Evolutionary conservation across 2,888 invertebrate species (phyloP).

Genomic region (Muschampia plurimacula): DNA sequence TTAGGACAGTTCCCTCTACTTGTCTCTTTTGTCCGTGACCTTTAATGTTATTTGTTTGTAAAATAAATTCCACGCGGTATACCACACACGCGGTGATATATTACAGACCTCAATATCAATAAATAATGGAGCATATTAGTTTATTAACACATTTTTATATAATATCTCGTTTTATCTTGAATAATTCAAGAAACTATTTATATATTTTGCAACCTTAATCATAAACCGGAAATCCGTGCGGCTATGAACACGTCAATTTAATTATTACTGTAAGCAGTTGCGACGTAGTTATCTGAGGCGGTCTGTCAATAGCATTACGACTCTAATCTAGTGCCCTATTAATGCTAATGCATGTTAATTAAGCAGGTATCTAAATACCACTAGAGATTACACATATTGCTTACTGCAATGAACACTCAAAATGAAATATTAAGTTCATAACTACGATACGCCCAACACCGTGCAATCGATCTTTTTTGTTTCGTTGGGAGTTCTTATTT

Average conservation of each 20-base stretch:
- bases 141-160: not conserved
- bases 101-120: not conserved
- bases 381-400: conserved; percentile 22
- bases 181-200: not conserved
- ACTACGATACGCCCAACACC: not conserved
- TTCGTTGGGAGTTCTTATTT: not conserved
- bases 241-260: conserved; percentile 15
- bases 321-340: conserved; percentile 31
- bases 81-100: too few relatives aligned
- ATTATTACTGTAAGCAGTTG: conserved; percentile 8
- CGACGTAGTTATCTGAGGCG: conserved; percentile 8
- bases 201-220: not conserved
- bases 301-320: conserved; percentile 34
- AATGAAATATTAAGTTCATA: conserved; percentile 5
- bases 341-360: conserved; percentile 37
- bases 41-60: not conserved
- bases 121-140: not conserved
- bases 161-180: not conserved
- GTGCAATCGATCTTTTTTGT: not conserved
- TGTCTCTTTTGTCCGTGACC: too few relatives aligned
- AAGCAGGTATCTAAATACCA: conserved; percentile 31
- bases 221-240: not conserved
- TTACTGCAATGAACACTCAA: not conserved
- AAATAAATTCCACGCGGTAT: not conserved
- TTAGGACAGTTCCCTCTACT: too few relatives aligned